A percentile compares a stretch with the other conserved stretches of the same genome.
Evolutionary conservation across 2,888 invertebrate species (phyloP).

Genomic region (Priocnemis perturbator): DNA sequence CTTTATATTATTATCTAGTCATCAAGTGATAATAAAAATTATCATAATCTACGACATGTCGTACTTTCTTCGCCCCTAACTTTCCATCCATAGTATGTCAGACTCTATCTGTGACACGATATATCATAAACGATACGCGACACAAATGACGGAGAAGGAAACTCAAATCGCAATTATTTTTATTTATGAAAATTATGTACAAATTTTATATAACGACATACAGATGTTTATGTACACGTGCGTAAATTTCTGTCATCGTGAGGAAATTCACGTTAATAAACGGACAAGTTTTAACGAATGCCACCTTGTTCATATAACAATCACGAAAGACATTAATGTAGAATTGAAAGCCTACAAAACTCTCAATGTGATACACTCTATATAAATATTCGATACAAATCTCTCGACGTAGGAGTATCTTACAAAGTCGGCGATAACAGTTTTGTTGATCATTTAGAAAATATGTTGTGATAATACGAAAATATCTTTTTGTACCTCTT

Average conservation of each 20-base stretch:
- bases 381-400: constrained; percentile 57
- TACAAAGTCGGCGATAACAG: constrained; percentile 17
- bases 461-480: constrained; percentile 47
- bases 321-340: constrained; percentile 10
- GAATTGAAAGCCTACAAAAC: constrained; percentile 26
- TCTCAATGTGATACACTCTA: constrained; percentile 32
- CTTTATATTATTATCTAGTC: constrained; percentile 75
- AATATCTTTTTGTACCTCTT: constrained; percentile 52
- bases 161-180: constrained; percentile 58
- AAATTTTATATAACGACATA: constrained; percentile 62
- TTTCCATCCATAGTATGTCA: no score
- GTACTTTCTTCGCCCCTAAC: no score
- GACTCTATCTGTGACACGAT: not conserved
- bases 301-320: constrained; percentile 19
- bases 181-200: constrained; percentile 70
- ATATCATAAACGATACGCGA: no score
- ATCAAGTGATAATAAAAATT: constrained; percentile 74
- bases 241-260: constrained; percentile 45
- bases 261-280: constrained; percentile 33
- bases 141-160: not conserved
- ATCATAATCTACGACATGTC: constrained; percentile 65
- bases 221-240: constrained; percentile 58
- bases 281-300: constrained; percentile 25
- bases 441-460: constrained; percentile 30
- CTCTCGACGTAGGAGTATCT: constrained; percentile 47